Evolutionary conservation across 2,797 vertebrate genomes (phyloP), one percentile per base, ranked within the genome.

Genomic region (Chaenodraco wilsoni): DNA sequence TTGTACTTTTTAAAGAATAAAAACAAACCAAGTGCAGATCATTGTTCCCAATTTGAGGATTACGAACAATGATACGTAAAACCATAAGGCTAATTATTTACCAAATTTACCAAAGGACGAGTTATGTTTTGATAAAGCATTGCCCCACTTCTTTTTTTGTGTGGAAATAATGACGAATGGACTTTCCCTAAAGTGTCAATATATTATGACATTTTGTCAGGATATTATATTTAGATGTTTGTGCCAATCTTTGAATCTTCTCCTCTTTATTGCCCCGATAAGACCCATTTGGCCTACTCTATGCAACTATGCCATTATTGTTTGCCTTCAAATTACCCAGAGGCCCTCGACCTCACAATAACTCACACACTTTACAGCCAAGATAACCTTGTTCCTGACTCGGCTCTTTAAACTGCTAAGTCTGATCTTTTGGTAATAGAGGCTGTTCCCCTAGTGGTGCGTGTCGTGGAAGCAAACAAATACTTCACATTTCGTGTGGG

Each of bases 401-500:
- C 15, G 8, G 23, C n/a, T 23, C 43, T 65, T 46, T 15, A 23
- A 31, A 64, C 51, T 43, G 40, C 44, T 45, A 1, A 37, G 33
- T 64, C 6, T 60, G 40, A 71, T 52, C 43, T 69, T 23, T 61
- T 52, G 48, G 43, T 69, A 46, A 69, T 37, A 7, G 31, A 67
- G 45, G 40, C 19, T 23, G 62, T 58, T 63, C 54, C 23, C 50
- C 21, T 10, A 44, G 50, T 13, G 78, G 23, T 37, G 66, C 61
- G 1, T 33, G 74, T 41, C 31, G 78, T 43, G 58, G 57, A 78
- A 75, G 73, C 74, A 76, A 84, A 63, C 63, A 74, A 85, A 83
- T 76, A 59, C 74, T 84, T 81, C 68, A 78, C 74, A 81, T 85
- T 87, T 83, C 72, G 81, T 87, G 85, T 84, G 81, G 81, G 84